phyloP scores from a whole-genome alignment of 2,888 invertebrate species.

The Cylindroiulus punctatus region DNA sequence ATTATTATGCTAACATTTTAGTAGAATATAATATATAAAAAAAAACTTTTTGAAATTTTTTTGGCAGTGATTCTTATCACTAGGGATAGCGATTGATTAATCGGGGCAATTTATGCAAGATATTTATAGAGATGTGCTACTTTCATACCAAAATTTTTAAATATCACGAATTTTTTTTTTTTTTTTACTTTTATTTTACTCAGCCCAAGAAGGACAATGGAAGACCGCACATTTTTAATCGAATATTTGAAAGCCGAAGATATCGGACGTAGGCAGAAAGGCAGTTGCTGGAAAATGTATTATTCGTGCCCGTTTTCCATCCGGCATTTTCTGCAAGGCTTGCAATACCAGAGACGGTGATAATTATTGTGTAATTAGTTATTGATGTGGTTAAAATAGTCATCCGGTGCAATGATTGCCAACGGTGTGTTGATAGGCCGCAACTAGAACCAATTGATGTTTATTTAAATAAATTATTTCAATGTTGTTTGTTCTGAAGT shows the following conservation, averaged over 20 bases:
- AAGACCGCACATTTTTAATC: constrained; percentile 46
- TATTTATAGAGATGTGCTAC: too few relatives aligned
- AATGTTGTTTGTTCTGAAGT: background rate
- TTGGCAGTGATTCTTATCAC: too few relatives aligned
- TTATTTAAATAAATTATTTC: constrained; percentile 27
- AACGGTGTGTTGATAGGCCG: background rate
- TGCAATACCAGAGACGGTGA: constrained; percentile 51
- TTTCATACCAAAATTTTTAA: too few relatives aligned
- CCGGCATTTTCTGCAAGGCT: constrained; percentile 37
- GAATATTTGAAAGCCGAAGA: constrained; percentile 56
- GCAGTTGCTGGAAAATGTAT: constrained; percentile 53
- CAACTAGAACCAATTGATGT: background rate
- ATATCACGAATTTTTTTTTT: too few relatives aligned
- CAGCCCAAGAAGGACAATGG: constrained; percentile 50
- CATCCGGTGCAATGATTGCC: constrained; percentile 3
- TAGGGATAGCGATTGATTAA: too few relatives aligned
- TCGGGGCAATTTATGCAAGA: too few relatives aligned
- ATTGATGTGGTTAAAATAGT: constrained; percentile 30
- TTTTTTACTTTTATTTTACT: background rate
- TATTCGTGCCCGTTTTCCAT: constrained; percentile 54
- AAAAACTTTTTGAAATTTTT: too few relatives aligned
- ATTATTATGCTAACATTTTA: too few relatives aligned
- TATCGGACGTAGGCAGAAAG: constrained; percentile 52
- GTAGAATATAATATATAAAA: too few relatives aligned
- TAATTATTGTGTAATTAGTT: background rate